Evolutionary conservation across 2,113 vertebrate species (phyloP).

Genomic region (Sciurus niger): DNA sequence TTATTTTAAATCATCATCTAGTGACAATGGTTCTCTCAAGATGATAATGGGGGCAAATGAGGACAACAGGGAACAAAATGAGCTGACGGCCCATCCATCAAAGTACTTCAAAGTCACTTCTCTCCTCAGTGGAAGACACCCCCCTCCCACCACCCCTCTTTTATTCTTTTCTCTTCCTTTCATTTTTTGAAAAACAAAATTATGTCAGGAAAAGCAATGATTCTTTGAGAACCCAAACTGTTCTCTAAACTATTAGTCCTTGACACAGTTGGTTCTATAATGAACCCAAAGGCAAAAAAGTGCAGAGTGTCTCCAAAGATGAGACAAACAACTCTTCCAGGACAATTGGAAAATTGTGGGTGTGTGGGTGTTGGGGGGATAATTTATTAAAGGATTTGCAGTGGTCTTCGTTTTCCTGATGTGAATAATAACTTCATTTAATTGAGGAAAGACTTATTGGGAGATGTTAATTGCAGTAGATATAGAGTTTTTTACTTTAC

Average conservation of each 20-base stretch:
- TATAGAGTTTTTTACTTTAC: not conserved
- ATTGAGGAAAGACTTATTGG: not conserved
- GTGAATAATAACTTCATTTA: not conserved
- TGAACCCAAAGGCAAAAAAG: not conserved
- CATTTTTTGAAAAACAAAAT: not conserved
- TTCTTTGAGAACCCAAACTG: not conserved
- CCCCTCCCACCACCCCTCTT: not conserved
- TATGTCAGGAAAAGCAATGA: constrained; percentile 10
- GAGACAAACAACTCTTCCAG: not conserved
- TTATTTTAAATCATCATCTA: constrained; percentile 7
- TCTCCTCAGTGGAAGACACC: not conserved
- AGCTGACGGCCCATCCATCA: not conserved
- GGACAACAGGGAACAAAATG: not conserved
- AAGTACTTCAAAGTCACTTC: not conserved
- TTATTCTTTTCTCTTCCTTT: not conserved
- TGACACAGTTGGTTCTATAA: not conserved
- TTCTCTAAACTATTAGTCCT: not conserved
- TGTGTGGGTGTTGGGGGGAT: not conserved
- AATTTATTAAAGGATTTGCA: not conserved
- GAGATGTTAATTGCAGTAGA: not conserved
- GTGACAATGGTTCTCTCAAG: not conserved
- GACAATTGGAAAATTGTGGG: not conserved
- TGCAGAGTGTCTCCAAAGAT: not conserved
- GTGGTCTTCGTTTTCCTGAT: not conserved
- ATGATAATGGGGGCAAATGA: not conserved